Evolutionary conservation across 2,113 vertebrate species (phyloP).

Genomic region (Sinocyclocheilus maitianheensis): DNA sequence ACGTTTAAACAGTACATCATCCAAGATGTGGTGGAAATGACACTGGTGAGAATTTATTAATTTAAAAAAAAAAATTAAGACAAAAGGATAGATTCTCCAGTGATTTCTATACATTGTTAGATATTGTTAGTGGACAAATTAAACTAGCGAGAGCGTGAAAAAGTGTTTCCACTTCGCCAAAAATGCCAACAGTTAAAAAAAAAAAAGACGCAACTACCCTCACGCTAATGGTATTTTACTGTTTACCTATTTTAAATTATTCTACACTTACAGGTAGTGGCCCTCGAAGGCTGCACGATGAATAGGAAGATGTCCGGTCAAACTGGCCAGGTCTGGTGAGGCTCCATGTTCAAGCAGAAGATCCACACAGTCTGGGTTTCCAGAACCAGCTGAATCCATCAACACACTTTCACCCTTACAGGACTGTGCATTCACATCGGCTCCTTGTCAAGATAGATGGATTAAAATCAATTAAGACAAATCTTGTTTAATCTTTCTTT

Average conservation of each 20-base stretch:
- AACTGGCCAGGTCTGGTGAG: conserved; percentile 79
- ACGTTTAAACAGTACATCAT: too few relatives aligned
- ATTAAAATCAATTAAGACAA: not conserved
- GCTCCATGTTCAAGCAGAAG: conserved; percentile 85
- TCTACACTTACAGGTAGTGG: conserved; percentile 82
- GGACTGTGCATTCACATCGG: conserved; percentile 80
- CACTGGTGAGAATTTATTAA: too few relatives aligned
- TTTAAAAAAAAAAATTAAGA: too few relatives aligned
- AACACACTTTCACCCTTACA: conserved; percentile 80
- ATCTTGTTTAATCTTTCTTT: not conserved
- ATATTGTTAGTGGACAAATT: not conserved
- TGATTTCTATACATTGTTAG: not conserved
- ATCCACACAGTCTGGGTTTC: conserved; percentile 80
- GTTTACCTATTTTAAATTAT: not conserved
- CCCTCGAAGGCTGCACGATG: conserved; percentile 84
- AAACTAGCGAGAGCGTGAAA: not conserved
- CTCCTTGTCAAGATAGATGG: conserved; percentile 66
- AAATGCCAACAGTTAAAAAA: not conserved
- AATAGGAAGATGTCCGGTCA: conserved; percentile 81
- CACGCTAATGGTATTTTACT: not conserved
- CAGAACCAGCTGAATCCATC: conserved; percentile 82
- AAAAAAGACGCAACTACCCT: not conserved
- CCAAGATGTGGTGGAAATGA: too few relatives aligned
- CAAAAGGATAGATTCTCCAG: too few relatives aligned
- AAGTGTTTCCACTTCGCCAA: not conserved